Evolutionary conservation across 2,797 vertebrate species (phyloP).

Genomic region (Pempheris klunzingeri): DNA sequence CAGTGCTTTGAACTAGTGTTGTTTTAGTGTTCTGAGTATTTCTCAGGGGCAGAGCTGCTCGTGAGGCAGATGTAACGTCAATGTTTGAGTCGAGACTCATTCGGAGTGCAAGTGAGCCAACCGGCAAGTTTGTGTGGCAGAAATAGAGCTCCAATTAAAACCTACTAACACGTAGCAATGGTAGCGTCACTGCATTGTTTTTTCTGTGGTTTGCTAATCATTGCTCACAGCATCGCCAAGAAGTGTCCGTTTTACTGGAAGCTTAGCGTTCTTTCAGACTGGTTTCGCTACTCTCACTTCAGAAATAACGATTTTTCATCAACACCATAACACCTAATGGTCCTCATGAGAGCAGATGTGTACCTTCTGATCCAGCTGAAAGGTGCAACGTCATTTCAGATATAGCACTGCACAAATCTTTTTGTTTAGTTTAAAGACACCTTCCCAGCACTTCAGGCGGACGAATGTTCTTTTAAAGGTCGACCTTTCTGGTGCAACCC

Average conservation of each 20-base stretch:
- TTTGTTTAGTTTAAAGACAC: too few relatives aligned
- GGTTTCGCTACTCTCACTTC: too few relatives aligned
- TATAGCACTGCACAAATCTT: too few relatives aligned
- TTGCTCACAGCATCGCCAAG: background rate
- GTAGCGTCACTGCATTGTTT: background rate
- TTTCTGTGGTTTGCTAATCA: conserved; percentile 16
- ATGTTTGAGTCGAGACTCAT: conserved; percentile 19
- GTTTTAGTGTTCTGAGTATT: conserved; percentile 6
- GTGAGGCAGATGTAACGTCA: conserved; percentile 34
- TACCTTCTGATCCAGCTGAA: conserved; percentile 1
- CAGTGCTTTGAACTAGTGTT: conserved; percentile 11
- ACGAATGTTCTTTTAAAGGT: background rate
- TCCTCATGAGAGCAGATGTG: background rate
- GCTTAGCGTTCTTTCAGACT: background rate
- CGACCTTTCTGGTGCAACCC: too few relatives aligned
- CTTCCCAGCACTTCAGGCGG: background rate
- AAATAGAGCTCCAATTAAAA: conserved; percentile 35
- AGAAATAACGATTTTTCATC: too few relatives aligned
- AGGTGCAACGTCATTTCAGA: background rate
- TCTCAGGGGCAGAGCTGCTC: conserved; percentile 31
- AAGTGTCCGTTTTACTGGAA: background rate
- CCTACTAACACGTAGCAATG: background rate
- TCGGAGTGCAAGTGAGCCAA: conserved; percentile 23
- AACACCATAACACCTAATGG: background rate
- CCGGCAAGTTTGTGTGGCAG: conserved; percentile 10